Base-by-base conservation (phyloP, 23 tunicate genomes). In the Phallusia fumigata region DNA sequence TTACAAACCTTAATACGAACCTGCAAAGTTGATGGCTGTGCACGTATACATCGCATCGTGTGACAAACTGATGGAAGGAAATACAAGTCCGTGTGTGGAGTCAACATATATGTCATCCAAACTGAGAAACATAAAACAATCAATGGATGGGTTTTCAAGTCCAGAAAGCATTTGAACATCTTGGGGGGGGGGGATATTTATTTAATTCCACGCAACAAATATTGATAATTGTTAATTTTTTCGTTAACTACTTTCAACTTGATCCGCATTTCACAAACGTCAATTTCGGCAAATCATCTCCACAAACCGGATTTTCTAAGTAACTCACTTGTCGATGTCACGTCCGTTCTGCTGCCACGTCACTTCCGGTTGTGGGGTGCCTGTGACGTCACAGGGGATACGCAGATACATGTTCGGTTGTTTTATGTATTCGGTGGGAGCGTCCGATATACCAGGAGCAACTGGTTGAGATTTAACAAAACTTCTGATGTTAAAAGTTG, bases 351-450 rank as follows among this genome's bases (percentile, higher is more conserved):
- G 79, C 0, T 30, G 80, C 98, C 98, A 94, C n/a, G 65, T 78
- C 13, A 94, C 94, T 10, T n/a, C 65, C 30, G 98, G 98, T 58
- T 32, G 69, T 0, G 98, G 98, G n/a, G 92, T 83, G 32, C 98
- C 98, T 47, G 79, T 86, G 32, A 76, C 94, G 44, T 89, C 88
- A 81, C 98, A 94, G 0, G 98, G 90, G 18, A 94, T 86, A 28
- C 88, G 80, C 28, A 94, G 80, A 49, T 64, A 65, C 13, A 53
- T 24, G 65, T 81, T 82, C 16, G 98, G 98, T 81, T 89, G 64
- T 40, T 36, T 86, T 0, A 86, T 77, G 64, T 76, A 76, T 83
- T 81, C 83, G 73, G 65, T 85, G 28, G 90, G 84, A 1, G 86
- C 92, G 80, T 74, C 65, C 12, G 87, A 52, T 52, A 94, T 94